These are phyloP conservation scores for Semnornis frantzii DNA, from an alignment of 2,113 vertebrate genomes.

Conservation along the genomic window DNA sequence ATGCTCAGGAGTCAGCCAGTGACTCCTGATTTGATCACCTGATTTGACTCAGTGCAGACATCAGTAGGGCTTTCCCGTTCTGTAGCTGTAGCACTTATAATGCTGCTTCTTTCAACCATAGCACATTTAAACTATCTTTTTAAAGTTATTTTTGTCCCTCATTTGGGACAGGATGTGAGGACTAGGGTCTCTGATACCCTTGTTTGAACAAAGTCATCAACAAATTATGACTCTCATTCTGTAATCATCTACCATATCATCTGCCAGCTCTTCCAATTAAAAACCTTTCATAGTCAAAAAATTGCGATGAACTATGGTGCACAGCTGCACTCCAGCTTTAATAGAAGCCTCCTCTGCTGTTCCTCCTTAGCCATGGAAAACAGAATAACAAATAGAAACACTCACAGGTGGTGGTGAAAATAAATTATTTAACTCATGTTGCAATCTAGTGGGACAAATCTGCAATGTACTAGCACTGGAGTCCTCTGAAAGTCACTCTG, in stretches of 20 bases:
- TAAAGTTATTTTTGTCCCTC: not conserved
- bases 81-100: not conserved
- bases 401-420: not conserved
- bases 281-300: not conserved
- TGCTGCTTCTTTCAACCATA: not conserved
- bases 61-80: not conserved
- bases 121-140: not conserved
- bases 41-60: not conserved
- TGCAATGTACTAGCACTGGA: not conserved
- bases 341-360: not conserved
- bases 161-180: not conserved
- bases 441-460: not conserved
- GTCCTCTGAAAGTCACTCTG: not conserved
- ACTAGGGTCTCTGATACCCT: not conserved
- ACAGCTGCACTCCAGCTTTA: not conserved
- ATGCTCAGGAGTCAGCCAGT: not conserved
- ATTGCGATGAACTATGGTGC: not conserved
- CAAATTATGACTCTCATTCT: not conserved
- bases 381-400: not conserved
- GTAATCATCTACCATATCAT: not conserved
- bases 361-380: not conserved
- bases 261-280: conserved; percentile 4
- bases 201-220: not conserved
- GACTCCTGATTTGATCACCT: not conserved
- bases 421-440: not conserved